Conservation (phyloP, 1,140 invertebrate species). For the Lordiphosa collinella region DNA sequence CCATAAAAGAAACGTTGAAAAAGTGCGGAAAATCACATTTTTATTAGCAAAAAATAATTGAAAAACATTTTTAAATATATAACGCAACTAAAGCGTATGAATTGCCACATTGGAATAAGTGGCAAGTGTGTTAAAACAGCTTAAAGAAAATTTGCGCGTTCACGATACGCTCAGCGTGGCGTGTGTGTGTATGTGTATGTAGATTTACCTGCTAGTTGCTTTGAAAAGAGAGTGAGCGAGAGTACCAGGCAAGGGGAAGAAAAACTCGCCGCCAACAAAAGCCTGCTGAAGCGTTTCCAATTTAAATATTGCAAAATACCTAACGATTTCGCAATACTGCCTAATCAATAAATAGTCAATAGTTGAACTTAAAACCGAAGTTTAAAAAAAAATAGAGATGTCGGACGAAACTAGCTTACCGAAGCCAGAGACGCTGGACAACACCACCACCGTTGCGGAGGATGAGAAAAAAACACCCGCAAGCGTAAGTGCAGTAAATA, state of each 20-base stretch:
- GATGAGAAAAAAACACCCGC: slow-evolving; percentile 66
- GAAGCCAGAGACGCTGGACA: slow-evolving; percentile 47
- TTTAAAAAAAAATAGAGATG: slow-evolving; percentile 26
- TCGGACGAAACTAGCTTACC: slow-evolving; percentile 55
- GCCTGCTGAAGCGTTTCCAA: slow-evolving; percentile 33
- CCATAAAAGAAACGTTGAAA: slow-evolving; percentile 29
- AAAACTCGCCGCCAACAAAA: slow-evolving; percentile 41
- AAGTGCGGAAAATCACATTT: slow-evolving; percentile 30
- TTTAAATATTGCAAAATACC: slow-evolving; percentile 50
- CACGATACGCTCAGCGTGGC: slow-evolving; percentile 66
- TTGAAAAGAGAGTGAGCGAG: slow-evolving; percentile 32
- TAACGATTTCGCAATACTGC: slow-evolving; percentile 20
- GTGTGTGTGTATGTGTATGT: slow-evolving; percentile 59
- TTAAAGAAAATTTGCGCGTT: slow-evolving; percentile 66
- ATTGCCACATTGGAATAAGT: slow-evolving; percentile 2
- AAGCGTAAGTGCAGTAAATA: slow-evolving; percentile 29
- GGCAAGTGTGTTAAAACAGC: slow-evolving; percentile 28
- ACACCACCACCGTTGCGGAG: slow-evolving; percentile 30
- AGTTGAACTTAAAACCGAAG: slow-evolving; percentile 4
- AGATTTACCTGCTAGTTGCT: slow-evolving; percentile 62
- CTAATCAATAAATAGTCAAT: not conserved
- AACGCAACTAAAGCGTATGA: slow-evolving; percentile 10
- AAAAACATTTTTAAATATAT: slow-evolving; percentile 21
- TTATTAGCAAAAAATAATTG: slow-evolving; percentile 20
- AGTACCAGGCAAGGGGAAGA: slow-evolving; percentile 19